Conservation (phyloP, 2,888 invertebrate species). For the Zaprionus obscuricornis region DNA sequence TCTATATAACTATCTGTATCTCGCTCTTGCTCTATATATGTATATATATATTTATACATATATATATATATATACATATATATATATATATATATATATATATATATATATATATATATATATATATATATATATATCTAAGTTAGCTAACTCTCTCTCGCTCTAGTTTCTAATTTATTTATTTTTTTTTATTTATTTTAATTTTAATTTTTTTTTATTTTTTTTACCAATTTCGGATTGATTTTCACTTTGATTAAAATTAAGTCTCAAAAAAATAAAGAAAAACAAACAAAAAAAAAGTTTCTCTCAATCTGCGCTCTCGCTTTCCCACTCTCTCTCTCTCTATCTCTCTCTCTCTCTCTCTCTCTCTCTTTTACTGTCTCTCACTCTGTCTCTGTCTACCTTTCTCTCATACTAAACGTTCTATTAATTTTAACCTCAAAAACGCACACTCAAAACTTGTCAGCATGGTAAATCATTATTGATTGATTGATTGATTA, state of each 20-base stretch:
- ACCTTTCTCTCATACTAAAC: constrained; percentile 12
- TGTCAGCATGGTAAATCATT: constrained; percentile 73
- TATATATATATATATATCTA: constrained; percentile 4
- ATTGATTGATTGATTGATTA: constrained; percentile 54
- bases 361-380: constrained; percentile 12
- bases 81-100: constrained; percentile 1
- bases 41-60: constrained; percentile 6
- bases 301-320: too few relatives aligned
- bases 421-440: constrained; percentile 31
- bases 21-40: constrained; percentile 4
- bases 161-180: too few relatives aligned
- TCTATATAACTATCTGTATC: not conserved
- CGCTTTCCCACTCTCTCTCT: constrained; percentile 4
- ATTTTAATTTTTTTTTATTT: constrained; percentile 5
- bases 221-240: constrained; percentile 5
- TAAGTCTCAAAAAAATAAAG: too few relatives aligned
- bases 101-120: constrained; percentile 2
- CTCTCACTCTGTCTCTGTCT: constrained; percentile 5
- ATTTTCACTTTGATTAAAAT: constrained; percentile 9
- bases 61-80: not conserved
- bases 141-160: not conserved
- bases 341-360: constrained; percentile 20
- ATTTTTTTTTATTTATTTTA: constrained; percentile 5
- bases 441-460: constrained; percentile 58
- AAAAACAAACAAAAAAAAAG: too few relatives aligned